Percentiles rank a stretch among this genome's conserved stretches.
Evolutionary conservation across 1,140 invertebrate genomes (phyloP).

Genomic region (Adelges cooleyi): DNA sequence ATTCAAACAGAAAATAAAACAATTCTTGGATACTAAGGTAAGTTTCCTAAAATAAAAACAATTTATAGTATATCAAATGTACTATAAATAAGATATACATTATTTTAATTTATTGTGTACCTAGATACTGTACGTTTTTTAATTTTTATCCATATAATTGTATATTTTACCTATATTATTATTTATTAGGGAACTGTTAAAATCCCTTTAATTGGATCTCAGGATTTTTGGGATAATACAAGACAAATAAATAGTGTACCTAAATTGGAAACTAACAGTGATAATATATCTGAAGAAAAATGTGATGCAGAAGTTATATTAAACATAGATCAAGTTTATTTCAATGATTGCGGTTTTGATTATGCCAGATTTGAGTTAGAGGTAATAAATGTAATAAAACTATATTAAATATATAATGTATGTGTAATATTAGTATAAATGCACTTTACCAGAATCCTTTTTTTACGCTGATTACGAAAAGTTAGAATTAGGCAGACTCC

Average conservation of each 20-base stretch:
- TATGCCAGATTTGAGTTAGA: conserved; percentile 33
- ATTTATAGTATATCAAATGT: not conserved
- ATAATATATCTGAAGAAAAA: not conserved
- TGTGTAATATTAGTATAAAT: too few species aligned
- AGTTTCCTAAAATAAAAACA: not conserved
- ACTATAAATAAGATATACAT: too few species aligned
- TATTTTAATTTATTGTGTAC: too few species aligned
- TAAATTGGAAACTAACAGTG: not conserved
- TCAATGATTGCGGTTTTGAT: conserved; percentile 32
- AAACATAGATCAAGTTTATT: conserved; percentile 33
- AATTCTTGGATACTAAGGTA: conserved; percentile 19
- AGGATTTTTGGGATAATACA: conserved; percentile 5
- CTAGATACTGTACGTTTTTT: too few species aligned
- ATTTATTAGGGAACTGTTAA: conserved; percentile 4
- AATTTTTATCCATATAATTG: too few species aligned
- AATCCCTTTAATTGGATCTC: conserved; percentile 11
- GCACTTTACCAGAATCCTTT: too few species aligned
- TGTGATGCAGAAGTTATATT: conserved; percentile 34
- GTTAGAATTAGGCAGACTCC: too few species aligned
- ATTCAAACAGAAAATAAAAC: conserved; percentile 15
- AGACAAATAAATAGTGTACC: not conserved
- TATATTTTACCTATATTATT: too few species aligned
- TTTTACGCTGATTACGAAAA: too few species aligned
- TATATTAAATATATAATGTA: too few species aligned
- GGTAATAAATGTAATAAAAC: too few species aligned